Evolutionary conservation across 2,113 vertebrate species (phyloP).

Genomic region (Cavia aperea): DNA sequence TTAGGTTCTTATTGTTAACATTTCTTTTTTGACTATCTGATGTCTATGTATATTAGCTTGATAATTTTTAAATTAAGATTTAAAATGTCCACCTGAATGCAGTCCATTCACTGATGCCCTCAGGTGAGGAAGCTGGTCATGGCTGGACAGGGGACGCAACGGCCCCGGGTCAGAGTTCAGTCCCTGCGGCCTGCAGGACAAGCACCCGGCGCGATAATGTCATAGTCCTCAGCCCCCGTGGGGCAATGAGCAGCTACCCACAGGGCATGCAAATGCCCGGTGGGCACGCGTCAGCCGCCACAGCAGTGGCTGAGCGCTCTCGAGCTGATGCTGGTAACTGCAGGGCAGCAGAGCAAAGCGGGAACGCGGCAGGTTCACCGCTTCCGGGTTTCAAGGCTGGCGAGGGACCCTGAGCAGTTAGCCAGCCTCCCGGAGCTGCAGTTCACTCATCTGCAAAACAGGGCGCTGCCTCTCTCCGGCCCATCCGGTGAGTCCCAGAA

Average conservation of each 20-base stretch:
- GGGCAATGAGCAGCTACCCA: not conserved
- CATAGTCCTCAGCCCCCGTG: not conserved
- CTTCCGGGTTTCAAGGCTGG: not conserved
- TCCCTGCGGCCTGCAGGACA: not conserved
- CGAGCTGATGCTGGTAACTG: not conserved
- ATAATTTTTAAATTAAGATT: not conserved
- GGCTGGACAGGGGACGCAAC: not conserved
- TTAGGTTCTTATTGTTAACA: not conserved
- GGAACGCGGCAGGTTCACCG: not conserved
- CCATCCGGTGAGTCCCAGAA: not conserved
- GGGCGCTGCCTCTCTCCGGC: not conserved
- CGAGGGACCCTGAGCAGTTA: accelerated
- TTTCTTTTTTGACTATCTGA: not conserved
- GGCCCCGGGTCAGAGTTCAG: not conserved
- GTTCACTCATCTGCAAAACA: not conserved
- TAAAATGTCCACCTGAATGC: not conserved
- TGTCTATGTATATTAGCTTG: not conserved
- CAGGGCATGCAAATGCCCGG: not conserved
- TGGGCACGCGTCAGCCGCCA: not conserved
- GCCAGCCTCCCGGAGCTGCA: not conserved
- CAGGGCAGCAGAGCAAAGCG: not conserved
- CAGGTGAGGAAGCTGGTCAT: not conserved
- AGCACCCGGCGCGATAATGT: not conserved
- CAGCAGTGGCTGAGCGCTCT: not conserved
- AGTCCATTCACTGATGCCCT: not conserved